These are phyloP conservation scores for Anas bernieri DNA, from an alignment of 2,797 vertebrate genomes.

Conservation along the genomic window DNA sequence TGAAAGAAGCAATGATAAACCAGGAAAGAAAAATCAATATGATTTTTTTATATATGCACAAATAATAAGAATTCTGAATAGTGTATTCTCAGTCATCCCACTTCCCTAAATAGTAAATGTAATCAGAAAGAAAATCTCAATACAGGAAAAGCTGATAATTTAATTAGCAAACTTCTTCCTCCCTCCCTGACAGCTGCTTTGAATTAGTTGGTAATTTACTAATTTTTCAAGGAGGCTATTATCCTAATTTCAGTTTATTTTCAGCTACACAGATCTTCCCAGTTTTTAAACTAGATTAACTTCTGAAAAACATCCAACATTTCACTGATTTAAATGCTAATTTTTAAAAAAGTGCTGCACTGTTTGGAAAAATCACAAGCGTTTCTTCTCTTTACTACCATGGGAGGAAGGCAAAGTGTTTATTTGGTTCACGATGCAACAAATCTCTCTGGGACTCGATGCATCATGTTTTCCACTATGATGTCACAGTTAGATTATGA, in stretches of 20 bases:
- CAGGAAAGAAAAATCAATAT: not conserved
- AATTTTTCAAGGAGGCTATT: not conserved
- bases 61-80: not conserved
- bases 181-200: not conserved
- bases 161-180: not conserved
- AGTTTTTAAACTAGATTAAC: not conserved
- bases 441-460: not conserved
- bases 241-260: not conserved
- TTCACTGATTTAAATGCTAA: not conserved
- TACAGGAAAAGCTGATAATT: not conserved
- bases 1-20: not conserved
- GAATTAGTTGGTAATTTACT: not conserved
- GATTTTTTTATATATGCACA: not conserved
- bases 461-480: not conserved
- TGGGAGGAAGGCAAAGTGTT: not conserved
- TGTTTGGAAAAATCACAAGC: not conserved
- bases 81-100: not conserved
- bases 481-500: not conserved
- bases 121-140: not conserved
- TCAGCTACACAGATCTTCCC: not conserved
- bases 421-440: not conserved
- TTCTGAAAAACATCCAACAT: not conserved
- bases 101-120: not conserved
- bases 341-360: not conserved
- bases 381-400: not conserved